phyloP scores from a whole-genome alignment of 2,113 vertebrate genomes.

The Lucifuga dentata region DNA sequence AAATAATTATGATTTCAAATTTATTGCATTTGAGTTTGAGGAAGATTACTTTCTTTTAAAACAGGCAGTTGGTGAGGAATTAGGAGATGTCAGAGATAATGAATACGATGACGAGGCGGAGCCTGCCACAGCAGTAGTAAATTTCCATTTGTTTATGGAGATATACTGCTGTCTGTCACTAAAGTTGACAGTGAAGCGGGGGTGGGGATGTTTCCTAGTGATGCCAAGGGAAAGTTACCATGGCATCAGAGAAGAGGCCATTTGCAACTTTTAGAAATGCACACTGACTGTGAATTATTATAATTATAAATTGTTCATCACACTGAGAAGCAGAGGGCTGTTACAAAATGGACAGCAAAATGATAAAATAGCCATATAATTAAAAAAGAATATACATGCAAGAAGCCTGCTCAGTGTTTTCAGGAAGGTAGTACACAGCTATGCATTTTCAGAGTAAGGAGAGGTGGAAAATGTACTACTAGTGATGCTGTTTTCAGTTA shows the following conservation, averaged over 20 bases:
- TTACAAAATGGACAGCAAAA: too few relatives aligned
- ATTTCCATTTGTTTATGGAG: conserved; percentile 68
- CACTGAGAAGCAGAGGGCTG: not conserved
- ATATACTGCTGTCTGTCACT: conserved; percentile 59
- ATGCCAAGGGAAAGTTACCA: conserved; percentile 32
- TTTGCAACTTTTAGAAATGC: not conserved
- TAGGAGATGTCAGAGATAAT: conserved; percentile 67
- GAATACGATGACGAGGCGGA: conserved; percentile 48
- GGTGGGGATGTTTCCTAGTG: not conserved
- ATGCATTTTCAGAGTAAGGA: too few relatives aligned
- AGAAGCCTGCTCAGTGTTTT: too few relatives aligned
- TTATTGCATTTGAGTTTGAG: conserved; percentile 57
- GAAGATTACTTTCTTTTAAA: conserved; percentile 64
- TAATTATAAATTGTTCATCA: conserved; percentile 27
- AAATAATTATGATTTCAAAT: conserved; percentile 54
- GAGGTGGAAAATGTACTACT: too few relatives aligned
- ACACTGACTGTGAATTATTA: conserved; percentile 7
- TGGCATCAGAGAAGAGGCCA: not conserved
- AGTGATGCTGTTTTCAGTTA: too few relatives aligned
- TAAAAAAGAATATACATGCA: too few relatives aligned
- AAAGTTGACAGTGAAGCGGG: conserved; percentile 45
- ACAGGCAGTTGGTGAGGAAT: conserved; percentile 73
- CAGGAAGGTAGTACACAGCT: too few relatives aligned
- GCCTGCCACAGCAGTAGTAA: conserved; percentile 52
- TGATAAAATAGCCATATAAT: too few relatives aligned